Evolutionary conservation across 2,888 invertebrate genomes (phyloP), one percentile per base, ranked within the genome.

Genomic region (Rhaphigaster nebulosa): DNA sequence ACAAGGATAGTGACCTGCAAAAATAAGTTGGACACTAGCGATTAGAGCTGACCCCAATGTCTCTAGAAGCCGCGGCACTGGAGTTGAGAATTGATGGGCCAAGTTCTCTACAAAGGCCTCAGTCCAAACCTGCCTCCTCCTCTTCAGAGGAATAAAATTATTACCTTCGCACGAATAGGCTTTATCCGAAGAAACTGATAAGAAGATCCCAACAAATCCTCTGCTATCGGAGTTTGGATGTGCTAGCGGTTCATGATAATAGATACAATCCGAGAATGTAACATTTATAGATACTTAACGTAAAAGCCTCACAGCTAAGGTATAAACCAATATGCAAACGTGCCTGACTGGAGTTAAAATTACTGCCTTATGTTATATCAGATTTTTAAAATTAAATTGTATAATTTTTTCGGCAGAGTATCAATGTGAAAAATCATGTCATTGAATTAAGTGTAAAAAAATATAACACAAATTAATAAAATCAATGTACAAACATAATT

Each of bases 51-150:
- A 80, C 41, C 41, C 41, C 41, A 80, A 41, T 80, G 41, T 38
- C 80, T 23, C 80, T 41, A 23, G 41, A 80, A 80, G 80, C 38
- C 41, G 10, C 20, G 20, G 23, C 80, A 41, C 41, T 23, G 38
- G 41, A 80, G 80, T 80, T 80, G 34, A 38, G 80, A 80, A 80
- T 80, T 80, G 80, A 80, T 80, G 80, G 80, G 23, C 80, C 80
- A 80, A 80, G 80, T 80, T 80, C 41, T 41, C 80, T 26, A 80
- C 80, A 80, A 80, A 29, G 80, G 80, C 80, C 80, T 80, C 38
- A 80, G 80, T 38, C 38, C 41, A n/a, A 76, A 38, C 76, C 76
- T 38, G 38, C 76, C 38, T 38, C 38, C 8, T 80, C 38, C 80
- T 76, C 5, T 41, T 1, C 23, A 8, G 12, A 80, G 80, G 80